Evolutionary conservation across 2,888 invertebrate species (phyloP), one percentile per base, ranked within the genome.

Genomic region (Aleiodes alternator): DNA sequence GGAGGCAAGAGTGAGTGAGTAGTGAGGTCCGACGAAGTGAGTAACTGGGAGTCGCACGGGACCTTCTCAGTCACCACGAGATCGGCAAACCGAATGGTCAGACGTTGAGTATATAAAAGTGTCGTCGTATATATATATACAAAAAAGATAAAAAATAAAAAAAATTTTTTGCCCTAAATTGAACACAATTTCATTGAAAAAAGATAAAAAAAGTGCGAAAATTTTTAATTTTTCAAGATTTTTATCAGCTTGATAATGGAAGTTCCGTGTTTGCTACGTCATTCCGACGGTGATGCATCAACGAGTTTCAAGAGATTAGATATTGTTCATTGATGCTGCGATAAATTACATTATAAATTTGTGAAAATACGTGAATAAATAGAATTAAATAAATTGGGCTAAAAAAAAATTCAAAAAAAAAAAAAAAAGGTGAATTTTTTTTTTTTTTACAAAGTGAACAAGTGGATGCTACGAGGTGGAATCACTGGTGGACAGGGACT

Each of bases 61-160:
- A 84, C 84, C 84, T 86, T 85, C 87, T 88, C 89, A 89, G 89
- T 89, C 87, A 87, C 83, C 88, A 88, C 88, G 87, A 88, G 89
- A 88, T 88, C 89, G 89, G 87, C 89, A 86, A 88, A 85, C 87
- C 84, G 89, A 87, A 88, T 88, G 88, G 89, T 89, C 87, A 86
- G 64, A 72, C 59, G 38, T 34, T 43, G 11, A 51, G 2, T 34
- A 53, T 59, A 43, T 43, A 1, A 23, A 1, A 16, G 34, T 66
- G 23, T 72, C n/a, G 9, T 3, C 56, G n/a, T n/a, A 4, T 23
- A 23, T 23, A 23, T 23, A 23, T 23, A 23, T 23, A 1, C 23
- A 2, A 23, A 2, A 23, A 2, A 23, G n/a, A n/a, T n/a, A n/a
- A n/a, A n/a, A n/a, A n/a, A n/a, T n/a, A 23, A 23, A 38, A 34